These are phyloP conservation scores for Ditylenchus dipsaci DNA, from an alignment of 1,140 invertebrate species.

Conservation along the genomic window DNA sequence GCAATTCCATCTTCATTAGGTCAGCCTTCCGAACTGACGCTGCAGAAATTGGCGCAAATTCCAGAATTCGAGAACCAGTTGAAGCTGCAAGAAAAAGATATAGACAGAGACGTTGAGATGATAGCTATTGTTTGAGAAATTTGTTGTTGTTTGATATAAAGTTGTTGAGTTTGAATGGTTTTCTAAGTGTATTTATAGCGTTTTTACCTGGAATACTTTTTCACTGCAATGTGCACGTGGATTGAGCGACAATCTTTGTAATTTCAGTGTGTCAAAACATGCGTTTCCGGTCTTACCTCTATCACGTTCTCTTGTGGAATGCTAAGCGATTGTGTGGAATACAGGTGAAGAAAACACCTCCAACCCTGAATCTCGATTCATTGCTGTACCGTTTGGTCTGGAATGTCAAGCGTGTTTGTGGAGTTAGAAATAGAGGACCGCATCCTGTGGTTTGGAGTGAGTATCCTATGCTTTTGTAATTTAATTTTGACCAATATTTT, in stretches of 20 bases:
- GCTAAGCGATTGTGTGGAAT: too few relatives aligned
- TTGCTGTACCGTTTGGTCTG: neutral
- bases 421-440: neutral
- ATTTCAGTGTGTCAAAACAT: too few relatives aligned
- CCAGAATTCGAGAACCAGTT: constrained; percentile 45
- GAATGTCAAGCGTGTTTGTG: constrained; percentile 6
- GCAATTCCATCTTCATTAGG: constrained; percentile 17
- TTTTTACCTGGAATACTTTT: too few relatives aligned
- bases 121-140: neutral
- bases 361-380: neutral
- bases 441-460: neutral
- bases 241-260: too few relatives aligned
- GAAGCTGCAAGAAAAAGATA: neutral
- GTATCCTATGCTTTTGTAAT: neutral
- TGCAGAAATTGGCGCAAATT: constrained; percentile 31
- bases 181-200: neutral
- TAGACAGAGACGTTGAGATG: neutral
- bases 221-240: too few relatives aligned
- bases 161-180: neutral
- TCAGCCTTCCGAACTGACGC: neutral
- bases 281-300: too few relatives aligned
- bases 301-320: too few relatives aligned
- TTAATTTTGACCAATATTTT: neutral
- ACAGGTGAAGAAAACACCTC: too few relatives aligned
- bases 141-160: neutral